phyloP scores from a whole-genome alignment of 2,888 invertebrate species.

The Acleris holmiana region DNA sequence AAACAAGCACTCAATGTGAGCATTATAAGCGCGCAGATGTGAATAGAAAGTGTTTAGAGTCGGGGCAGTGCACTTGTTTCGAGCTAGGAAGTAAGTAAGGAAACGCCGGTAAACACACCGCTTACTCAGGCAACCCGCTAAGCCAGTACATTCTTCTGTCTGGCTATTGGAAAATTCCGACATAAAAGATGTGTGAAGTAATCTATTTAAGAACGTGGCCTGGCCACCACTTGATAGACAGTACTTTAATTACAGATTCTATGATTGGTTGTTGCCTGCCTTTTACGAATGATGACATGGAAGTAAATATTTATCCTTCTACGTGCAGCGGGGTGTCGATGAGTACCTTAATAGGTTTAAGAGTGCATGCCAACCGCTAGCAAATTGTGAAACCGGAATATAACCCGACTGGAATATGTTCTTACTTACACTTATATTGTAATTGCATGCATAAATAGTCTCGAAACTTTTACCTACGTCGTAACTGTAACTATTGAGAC shows the following conservation, averaged over 20 bases:
- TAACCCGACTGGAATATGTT: slow-evolving; percentile 19
- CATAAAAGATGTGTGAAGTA: slow-evolving; percentile 3
- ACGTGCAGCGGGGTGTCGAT: slow-evolving; percentile 1
- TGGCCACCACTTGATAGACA: neutral
- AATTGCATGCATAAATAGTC: slow-evolving; percentile 4
- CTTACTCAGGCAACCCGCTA: slow-evolving; percentile 18
- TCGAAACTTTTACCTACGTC: neutral
- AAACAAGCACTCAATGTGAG: slow-evolving; percentile 22
- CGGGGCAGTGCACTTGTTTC: slow-evolving; percentile 37
- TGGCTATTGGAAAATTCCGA: slow-evolving; percentile 21
- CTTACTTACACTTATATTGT: slow-evolving; percentile 23
- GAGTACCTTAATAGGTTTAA: slow-evolving; percentile 24
- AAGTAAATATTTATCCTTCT: slow-evolving; percentile 1
- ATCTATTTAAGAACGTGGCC: slow-evolving; percentile 8
- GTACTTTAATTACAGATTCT: slow-evolving; percentile 4
- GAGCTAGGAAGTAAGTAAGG: slow-evolving; percentile 37
- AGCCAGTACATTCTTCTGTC: slow-evolving; percentile 17
- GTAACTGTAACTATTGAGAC: neutral
- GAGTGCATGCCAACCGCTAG: slow-evolving; percentile 11
- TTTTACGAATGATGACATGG: slow-evolving; percentile 6
- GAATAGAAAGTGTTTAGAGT: slow-evolving; percentile 38
- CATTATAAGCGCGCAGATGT: slow-evolving; percentile 31
- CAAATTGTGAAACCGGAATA: slow-evolving; percentile 30
- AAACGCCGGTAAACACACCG: slow-evolving; percentile 30
- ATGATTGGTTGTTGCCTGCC: slow-evolving; percentile 18